These are phyloP conservation scores for Leptinotarsa texana DNA, from an alignment of 1,140 invertebrate genomes.

Conservation along the genomic window DNA sequence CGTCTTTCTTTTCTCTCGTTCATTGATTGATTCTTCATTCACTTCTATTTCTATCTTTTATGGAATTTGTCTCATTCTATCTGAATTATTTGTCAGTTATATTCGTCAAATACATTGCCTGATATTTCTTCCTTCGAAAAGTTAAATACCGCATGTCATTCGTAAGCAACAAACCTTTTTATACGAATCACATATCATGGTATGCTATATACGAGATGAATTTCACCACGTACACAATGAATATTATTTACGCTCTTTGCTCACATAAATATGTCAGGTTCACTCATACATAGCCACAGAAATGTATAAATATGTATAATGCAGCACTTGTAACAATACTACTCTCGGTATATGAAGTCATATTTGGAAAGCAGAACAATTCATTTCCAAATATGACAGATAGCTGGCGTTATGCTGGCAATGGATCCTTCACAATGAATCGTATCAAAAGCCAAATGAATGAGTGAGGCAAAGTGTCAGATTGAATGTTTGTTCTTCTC, in stretches of 20 bases:
- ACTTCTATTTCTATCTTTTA: no score
- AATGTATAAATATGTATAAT: constrained; percentile 38
- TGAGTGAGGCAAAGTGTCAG: not conserved
- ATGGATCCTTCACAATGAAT: not conserved
- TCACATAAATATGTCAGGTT: constrained; percentile 28
- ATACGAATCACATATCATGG: not conserved
- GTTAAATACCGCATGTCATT: no score
- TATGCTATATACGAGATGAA: not conserved
- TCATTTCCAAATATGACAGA: constrained; percentile 11
- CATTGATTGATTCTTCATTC: no score
- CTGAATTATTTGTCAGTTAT: no score
- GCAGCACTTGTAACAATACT: constrained; percentile 34
- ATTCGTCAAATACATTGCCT: no score
- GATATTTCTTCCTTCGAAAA: no score
- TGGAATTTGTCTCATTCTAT: no score
- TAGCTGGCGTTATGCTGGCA: not conserved
- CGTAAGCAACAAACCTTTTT: no score
- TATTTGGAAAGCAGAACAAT: constrained; percentile 13
- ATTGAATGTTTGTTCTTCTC: not conserved
- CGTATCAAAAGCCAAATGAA: not conserved
- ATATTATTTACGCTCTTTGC: constrained; percentile 23
- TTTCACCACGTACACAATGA: constrained; percentile 5
- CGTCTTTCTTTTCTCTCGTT: no score
- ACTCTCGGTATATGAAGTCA: constrained; percentile 16
- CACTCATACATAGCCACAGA: constrained; percentile 24